Conservation (phyloP, 2,113 vertebrate species). For the Crocuta crocuta region DNA sequence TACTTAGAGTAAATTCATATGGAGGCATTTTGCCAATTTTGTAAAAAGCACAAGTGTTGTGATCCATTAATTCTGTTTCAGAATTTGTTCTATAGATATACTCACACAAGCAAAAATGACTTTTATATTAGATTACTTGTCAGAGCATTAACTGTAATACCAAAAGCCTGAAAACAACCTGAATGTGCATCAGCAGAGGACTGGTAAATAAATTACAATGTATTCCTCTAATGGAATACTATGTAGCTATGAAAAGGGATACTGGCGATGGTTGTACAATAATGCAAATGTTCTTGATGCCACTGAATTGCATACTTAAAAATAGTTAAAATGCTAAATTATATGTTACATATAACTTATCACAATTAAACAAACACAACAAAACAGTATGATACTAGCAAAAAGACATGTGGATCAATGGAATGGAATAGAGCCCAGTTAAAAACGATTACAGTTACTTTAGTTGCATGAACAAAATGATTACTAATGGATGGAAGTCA, state of each 20-base stretch:
- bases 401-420: not conserved
- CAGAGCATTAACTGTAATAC: not conserved
- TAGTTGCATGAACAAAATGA: not conserved
- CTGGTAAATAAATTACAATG: not conserved
- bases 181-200: not conserved
- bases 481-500: not conserved
- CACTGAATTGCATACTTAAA: not conserved
- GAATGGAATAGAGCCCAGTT: not conserved
- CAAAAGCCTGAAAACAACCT: conserved; percentile 18
- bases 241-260: not conserved
- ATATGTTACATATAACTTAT: not conserved
- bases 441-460: not conserved
- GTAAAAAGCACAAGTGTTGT: not conserved
- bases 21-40: conserved; percentile 18
- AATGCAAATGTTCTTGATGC: not conserved
- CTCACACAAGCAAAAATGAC: not conserved
- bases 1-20: not conserved
- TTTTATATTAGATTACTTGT: not conserved
- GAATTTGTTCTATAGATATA: not conserved
- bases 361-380: not conserved
- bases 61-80: not conserved
- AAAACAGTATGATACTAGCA: not conserved
- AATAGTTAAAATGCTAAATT: not conserved
- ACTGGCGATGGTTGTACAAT: not conserved
- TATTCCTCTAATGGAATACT: not conserved